Base-by-base conservation (phyloP, 2,113 vertebrate genomes). In the Agapornis roseicollis region DNA sequence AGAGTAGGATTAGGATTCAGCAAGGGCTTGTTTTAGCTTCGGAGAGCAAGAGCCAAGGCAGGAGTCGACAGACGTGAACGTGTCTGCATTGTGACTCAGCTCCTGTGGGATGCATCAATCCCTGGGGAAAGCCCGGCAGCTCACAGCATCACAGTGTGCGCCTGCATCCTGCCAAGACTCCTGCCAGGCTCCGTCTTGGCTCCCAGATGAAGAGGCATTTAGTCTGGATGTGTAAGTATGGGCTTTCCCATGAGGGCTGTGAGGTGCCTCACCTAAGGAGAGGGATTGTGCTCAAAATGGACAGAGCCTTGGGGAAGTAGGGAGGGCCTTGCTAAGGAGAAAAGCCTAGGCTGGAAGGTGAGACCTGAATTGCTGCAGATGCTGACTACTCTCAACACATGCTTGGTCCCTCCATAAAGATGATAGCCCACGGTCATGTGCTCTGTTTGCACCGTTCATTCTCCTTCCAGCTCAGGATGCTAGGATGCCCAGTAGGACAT, bases 121-220 rank as follows among this genome's bases (percentile, higher is more conserved):
- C 63, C 70, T 18, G 0, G 0, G 89, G 92, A 72, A 89, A 88
- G 74, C 85, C 85, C 20, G 0, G 78, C 64, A 79, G 96, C 46
- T 1, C n/a, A 17, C 64, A 84, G 19, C 41, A 8, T 0, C 8
- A 73, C 85, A 68, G 47, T 10, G 2, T n/a, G 8, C 0, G 2
- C 22, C 74, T 50, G 33, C 13, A 3, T 18, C 88, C 74, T 82
- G 78, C 79, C 19, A 11, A 81, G 81, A 8, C 70, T 93, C 35
- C 78, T 91, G 88, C 61, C 1, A 8, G 79, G 61, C 35, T 64
- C 69, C 65, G 61, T 16, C 79, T 89, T 60, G 42, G 58, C 79
- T 95, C 58, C 35, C 56, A 77, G 27, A 31, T 10, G 55, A 70
- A 46, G 41, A 46, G 25, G 10, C 28, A 58, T 64, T 85, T 35